A percentile compares a stretch with the other conserved stretches of the same genome.
phyloP scores from a whole-genome alignment of 1,140 invertebrate genomes.

The Nasonia longicornis region DNA sequence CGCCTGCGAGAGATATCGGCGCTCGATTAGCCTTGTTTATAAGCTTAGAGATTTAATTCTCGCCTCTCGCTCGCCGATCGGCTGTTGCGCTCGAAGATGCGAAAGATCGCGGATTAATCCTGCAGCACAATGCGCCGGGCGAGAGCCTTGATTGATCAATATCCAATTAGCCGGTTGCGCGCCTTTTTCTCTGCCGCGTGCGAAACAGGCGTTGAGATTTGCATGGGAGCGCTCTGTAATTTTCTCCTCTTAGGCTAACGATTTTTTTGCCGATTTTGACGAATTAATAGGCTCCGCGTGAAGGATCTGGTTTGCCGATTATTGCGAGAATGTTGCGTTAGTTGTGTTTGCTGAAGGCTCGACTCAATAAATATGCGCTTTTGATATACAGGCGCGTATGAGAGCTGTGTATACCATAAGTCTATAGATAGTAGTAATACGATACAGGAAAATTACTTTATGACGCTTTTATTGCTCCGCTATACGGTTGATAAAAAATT shows the following conservation, averaged over 20 bases:
- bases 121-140: slow-evolving; percentile 8
- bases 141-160: slow-evolving; percentile 20
- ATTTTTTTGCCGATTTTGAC: slow-evolving; percentile 17
- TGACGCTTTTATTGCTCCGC: too few species aligned
- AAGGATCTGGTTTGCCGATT: background rate
- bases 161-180: slow-evolving; percentile 24
- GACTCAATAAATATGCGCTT: background rate
- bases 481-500: too few species aligned
- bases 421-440: too few species aligned
- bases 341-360: background rate
- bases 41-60: background rate
- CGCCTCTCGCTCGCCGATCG: background rate
- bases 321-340: background rate
- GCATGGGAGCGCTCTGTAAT: slow-evolving; percentile 1
- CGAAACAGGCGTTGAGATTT: background rate
- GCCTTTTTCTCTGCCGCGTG: background rate
- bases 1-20: background rate
- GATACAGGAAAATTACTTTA: too few species aligned
- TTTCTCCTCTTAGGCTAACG: background rate
- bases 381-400: background rate
- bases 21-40: slow-evolving; percentile 16
- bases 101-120: background rate
- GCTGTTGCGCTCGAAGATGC: background rate
- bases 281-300: background rate
- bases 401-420: too few species aligned